Conservation (phyloP, 2,797 vertebrate genomes). For the Muscicapa striata region DNA sequence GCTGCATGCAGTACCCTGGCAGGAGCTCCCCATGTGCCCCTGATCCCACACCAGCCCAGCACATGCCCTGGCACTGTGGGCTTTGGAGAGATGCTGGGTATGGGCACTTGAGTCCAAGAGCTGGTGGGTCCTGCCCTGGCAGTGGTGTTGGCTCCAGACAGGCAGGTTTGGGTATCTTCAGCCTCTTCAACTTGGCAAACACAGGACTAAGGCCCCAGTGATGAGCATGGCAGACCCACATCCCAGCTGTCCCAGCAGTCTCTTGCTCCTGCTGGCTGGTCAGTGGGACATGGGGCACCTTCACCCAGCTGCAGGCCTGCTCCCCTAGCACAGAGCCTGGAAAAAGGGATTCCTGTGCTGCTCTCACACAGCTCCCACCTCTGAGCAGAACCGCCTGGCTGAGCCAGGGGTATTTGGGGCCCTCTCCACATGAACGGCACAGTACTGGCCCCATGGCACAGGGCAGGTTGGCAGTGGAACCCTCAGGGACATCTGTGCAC, state of each 20-base stretch:
- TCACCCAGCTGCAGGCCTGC: neutral
- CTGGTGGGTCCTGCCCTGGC: neutral
- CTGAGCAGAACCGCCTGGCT: neutral
- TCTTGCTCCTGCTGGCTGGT: neutral
- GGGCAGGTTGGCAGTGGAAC: neutral
- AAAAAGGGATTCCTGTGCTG: neutral
- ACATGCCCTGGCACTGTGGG: neutral
- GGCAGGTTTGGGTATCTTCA: neutral
- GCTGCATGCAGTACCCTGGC: accelerated
- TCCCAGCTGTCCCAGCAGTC: neutral
- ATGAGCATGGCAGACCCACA: accelerated
- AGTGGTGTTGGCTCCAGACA: neutral
- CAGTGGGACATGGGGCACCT: accelerated
- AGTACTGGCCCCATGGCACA: neutral
- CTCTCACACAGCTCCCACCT: neutral
- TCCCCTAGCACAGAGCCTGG: neutral
- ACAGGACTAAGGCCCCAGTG: accelerated
- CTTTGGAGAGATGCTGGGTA: neutral
- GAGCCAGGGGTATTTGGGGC: too few species aligned
- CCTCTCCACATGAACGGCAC: neutral
- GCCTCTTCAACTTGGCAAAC: neutral
- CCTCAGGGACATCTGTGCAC: neutral
- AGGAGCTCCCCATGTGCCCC: accelerated
- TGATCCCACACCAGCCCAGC: neutral
- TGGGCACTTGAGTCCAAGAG: neutral